Percentiles rank a stretch among this genome's conserved stretches.
These are phyloP conservation scores for Uropsilus gracilis DNA, from an alignment of 2,113 vertebrate genomes.

Conservation along the genomic window DNA sequence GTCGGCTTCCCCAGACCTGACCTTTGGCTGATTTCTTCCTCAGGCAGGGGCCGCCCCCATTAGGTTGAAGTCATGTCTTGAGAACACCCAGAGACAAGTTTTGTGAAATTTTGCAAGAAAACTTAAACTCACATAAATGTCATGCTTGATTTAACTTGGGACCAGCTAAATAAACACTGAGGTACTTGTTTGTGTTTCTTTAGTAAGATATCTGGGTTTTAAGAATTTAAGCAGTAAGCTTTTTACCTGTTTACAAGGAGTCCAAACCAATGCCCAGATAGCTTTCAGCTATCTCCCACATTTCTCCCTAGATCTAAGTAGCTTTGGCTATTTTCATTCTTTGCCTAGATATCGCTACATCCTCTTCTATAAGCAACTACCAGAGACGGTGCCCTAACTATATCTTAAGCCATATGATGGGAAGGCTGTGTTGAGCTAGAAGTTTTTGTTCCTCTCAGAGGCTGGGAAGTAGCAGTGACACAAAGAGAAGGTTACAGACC, in stretches of 20 bases:
- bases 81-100: not conserved
- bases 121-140: not conserved
- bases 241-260: not conserved
- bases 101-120: not conserved
- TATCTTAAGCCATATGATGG: not conserved
- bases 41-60: not conserved
- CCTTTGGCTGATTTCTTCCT: not conserved
- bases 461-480: not conserved
- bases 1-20: too few relatives aligned
- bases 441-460: not conserved
- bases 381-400: not conserved
- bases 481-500: not conserved
- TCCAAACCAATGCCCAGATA: not conserved
- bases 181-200: too few relatives aligned
- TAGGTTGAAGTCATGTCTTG: not conserved
- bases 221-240: not conserved
- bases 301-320: not conserved
- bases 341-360: not conserved
- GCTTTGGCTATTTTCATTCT: not conserved
- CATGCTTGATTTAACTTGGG: not conserved
- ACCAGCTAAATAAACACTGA: not conserved
- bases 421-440: not conserved
- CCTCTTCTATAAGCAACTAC: not conserved
- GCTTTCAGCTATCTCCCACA: not conserved
- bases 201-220: not conserved